phyloP scores from a whole-genome alignment of 2,113 vertebrate genomes.

The Bolborhynchus lineola region DNA sequence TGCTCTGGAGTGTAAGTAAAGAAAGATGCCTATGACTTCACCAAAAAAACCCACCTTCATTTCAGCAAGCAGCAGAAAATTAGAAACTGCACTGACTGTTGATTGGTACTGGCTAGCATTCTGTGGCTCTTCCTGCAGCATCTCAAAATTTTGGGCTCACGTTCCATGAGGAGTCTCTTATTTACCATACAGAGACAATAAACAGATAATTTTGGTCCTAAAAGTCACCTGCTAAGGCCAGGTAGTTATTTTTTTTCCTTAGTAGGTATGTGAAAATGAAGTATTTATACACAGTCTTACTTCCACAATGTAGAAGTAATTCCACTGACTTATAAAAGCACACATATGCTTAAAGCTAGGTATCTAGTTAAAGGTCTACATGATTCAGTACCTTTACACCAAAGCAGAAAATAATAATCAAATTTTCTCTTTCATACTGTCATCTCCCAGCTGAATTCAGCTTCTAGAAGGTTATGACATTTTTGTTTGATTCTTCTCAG shows the following conservation, averaged over 20 bases:
- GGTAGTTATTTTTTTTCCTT: neutral
- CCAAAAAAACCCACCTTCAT: neutral
- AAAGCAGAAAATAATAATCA: neutral
- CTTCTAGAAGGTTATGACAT: neutral
- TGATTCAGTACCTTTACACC: neutral
- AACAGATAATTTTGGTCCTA: neutral
- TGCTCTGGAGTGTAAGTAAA: neutral
- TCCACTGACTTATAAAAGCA: neutral
- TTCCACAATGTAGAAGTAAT: neutral
- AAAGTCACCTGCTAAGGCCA: neutral
- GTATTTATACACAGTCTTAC: neutral
- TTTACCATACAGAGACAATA: neutral
- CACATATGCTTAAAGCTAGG: neutral
- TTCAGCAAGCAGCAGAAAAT: neutral
- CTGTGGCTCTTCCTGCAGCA: neutral
- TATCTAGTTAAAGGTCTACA: neutral
- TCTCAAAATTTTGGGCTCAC: neutral
- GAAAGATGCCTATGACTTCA: neutral
- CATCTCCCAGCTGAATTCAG: neutral
- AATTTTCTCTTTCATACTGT: neutral
- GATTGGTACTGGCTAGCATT: neutral
- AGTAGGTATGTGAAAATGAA: neutral
- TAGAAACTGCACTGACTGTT: neutral
- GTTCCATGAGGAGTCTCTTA: neutral
- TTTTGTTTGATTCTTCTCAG: constrained; percentile 5